phyloP scores from a whole-genome alignment of 2,113 vertebrate species.

The Bucco capensis region DNA sequence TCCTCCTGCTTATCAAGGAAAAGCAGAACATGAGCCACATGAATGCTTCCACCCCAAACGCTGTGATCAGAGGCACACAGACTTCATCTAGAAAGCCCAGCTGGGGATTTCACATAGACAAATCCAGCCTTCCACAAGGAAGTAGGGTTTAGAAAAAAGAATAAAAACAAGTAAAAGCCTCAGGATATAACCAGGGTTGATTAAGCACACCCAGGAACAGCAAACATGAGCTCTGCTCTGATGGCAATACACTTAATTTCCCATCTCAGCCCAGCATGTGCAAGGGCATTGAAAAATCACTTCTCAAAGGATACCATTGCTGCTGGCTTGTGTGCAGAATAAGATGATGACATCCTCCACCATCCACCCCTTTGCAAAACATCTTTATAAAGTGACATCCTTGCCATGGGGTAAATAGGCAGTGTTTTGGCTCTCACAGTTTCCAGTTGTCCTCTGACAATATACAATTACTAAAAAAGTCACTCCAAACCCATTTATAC shows the following conservation, averaged over 20 bases:
- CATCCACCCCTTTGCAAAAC: not conserved
- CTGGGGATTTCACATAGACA: not conserved
- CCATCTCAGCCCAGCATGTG: not conserved
- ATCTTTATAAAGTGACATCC: not conserved
- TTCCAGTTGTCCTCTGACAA: not conserved
- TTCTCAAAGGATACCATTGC: not conserved
- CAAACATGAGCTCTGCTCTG: not conserved
- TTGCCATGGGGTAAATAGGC: not conserved
- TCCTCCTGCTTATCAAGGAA: rapidly evolving
- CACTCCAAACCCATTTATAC: not conserved
- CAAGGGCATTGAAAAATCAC: not conserved
- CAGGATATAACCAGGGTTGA: not conserved
- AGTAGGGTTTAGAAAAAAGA: not conserved
- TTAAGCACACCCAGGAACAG: not conserved
- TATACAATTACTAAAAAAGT: not conserved
- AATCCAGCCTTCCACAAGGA: not conserved
- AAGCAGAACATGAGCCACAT: rapidly evolving
- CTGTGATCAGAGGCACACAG: rapidly evolving
- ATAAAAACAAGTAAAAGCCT: not conserved
- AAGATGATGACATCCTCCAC: not conserved
- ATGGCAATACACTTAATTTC: not conserved
- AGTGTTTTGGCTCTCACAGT: not conserved
- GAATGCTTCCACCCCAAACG: not conserved
- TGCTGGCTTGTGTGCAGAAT: not conserved
- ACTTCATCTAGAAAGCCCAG: not conserved